Evolutionary conservation across 2,888 invertebrate genomes (phyloP).

Genomic region (Orchesella flavescens): DNA sequence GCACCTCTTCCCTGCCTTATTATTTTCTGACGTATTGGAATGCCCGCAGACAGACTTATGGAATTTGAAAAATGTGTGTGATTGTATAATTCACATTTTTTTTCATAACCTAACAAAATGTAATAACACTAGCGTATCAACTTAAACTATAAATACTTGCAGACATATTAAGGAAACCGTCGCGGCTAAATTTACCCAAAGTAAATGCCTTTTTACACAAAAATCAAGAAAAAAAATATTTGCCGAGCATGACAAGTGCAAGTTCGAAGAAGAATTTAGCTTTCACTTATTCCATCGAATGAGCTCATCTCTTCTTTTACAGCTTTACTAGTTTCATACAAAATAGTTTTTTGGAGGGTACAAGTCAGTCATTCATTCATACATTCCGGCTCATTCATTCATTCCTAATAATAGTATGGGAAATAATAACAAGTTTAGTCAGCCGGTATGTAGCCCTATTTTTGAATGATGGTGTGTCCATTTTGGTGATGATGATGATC

Average conservation of each 20-base stretch:
- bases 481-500: too few relatives aligned
- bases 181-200: slow-evolving; percentile 34
- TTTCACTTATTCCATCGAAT: slow-evolving; percentile 48
- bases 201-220: slow-evolving; percentile 5
- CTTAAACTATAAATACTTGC: not conserved
- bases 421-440: too few relatives aligned
- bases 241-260: not conserved
- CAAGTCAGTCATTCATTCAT: slow-evolving; percentile 35
- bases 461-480: too few relatives aligned
- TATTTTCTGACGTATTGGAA: slow-evolving; percentile 45
- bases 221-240: not conserved
- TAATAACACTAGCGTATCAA: not conserved
- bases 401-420: slow-evolving; percentile 13
- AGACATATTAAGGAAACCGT: not conserved
- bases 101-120: slow-evolving; percentile 32
- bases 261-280: slow-evolving; percentile 40
- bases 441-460: too few relatives aligned
- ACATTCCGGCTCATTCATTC: slow-evolving; percentile 13
- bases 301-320: slow-evolving; percentile 37
- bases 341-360: not conserved
- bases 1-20: not conserved
- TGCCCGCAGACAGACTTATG: slow-evolving; percentile 29
- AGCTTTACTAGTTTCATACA: not conserved
- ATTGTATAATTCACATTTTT: slow-evolving; percentile 46
- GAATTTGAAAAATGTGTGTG: slow-evolving; percentile 51